Evolutionary conservation across 92 coral and sea anemone species (phyloP).

Genomic region (Zoanthus gigantus): DNA sequence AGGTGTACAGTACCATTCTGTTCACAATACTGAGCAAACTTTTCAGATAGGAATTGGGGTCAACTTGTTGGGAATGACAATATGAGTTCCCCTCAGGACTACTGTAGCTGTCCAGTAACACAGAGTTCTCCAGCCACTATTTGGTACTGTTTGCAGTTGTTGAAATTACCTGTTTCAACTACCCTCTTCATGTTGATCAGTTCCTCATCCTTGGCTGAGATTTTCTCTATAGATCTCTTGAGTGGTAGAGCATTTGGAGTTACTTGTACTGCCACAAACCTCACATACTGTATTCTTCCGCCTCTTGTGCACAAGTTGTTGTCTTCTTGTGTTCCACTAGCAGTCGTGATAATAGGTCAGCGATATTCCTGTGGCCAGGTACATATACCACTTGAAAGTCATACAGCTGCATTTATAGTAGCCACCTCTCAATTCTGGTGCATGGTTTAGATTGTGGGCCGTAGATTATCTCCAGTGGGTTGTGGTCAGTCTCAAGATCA

Average conservation of each 20-base stretch:
- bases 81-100: constrained; percentile 55
- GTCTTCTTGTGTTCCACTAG: background rate
- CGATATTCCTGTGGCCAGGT: constrained; percentile 39
- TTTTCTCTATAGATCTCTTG: constrained; percentile 46
- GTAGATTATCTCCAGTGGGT: background rate
- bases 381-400: constrained; percentile 48
- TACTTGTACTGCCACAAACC: constrained; percentile 51
- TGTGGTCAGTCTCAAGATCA: background rate
- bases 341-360: constrained; percentile 43
- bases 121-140: constrained; percentile 51
- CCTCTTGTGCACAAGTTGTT: constrained; percentile 3
- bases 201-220: constrained; percentile 50
- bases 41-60: constrained; percentile 48
- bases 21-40: constrained; percentile 14
- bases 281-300: constrained; percentile 35
- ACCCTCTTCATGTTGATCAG: constrained; percentile 52
- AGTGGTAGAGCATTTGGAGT: constrained; percentile 55
- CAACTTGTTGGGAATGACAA: constrained; percentile 61
- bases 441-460: constrained; percentile 41
- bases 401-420: constrained; percentile 47
- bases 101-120: constrained; percentile 36
- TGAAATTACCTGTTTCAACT: background rate
- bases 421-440: constrained; percentile 18
- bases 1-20: constrained; percentile 52
- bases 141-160: constrained; percentile 52